Conservation (phyloP, 2,888 invertebrate species). For the Eumerus sabulonum region DNA sequence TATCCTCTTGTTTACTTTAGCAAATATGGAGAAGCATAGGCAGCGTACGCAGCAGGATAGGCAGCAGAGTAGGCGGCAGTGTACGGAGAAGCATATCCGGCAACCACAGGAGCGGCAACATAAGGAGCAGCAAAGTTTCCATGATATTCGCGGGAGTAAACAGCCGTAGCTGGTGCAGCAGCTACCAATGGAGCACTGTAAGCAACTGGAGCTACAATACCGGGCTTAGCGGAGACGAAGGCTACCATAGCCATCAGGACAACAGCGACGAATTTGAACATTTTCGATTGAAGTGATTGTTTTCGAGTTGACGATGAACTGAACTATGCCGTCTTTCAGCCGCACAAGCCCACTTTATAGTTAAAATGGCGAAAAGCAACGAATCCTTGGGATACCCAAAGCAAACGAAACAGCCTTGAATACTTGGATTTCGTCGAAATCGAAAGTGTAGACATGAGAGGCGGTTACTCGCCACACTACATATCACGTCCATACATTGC, state of each 20-base stretch:
- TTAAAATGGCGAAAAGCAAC: constrained; percentile 15
- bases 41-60: constrained; percentile 70
- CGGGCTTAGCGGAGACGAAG: constrained; percentile 75
- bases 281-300: constrained; percentile 52
- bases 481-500: constrained; percentile 31
- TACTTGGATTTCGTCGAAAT: constrained; percentile 39
- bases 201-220: constrained; percentile 75
- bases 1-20: constrained; percentile 46
- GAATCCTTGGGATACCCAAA: constrained; percentile 42
- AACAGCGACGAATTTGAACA: constrained; percentile 71
- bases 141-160: constrained; percentile 81
- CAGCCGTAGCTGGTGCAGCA: constrained; percentile 79
- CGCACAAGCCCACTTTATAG: constrained; percentile 41
- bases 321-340: constrained; percentile 38
- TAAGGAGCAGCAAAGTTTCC: constrained; percentile 78
- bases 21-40: constrained; percentile 68
- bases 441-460: constrained; percentile 35
- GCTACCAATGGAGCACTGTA: constrained; percentile 79
- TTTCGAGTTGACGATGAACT: constrained; percentile 60
- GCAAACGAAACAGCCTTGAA: constrained; percentile 31
- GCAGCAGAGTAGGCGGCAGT: constrained; percentile 70
- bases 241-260: constrained; percentile 74
- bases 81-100: constrained; percentile 56
- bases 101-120: constrained; percentile 72
- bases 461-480: not conserved